These are phyloP conservation scores for Tetragnatha versicolor DNA, from an alignment of 1,140 invertebrate genomes.

Conservation along the genomic window DNA sequence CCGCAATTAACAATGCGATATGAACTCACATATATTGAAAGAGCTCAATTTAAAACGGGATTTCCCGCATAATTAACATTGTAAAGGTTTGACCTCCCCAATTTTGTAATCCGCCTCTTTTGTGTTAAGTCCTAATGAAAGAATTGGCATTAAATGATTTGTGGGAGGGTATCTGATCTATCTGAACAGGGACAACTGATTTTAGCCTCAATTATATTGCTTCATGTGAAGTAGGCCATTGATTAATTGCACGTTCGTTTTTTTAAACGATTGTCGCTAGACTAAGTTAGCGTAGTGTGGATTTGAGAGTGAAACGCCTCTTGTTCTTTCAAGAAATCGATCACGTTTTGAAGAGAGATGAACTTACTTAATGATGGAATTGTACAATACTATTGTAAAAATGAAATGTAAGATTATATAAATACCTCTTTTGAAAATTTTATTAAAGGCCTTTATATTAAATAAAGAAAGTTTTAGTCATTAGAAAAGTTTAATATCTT, in stretches of 20 bases:
- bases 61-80: too few relatives aligned
- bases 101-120: slow-evolving; percentile 18
- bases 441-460: too few relatives aligned
- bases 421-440: too few relatives aligned
- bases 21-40: background rate
- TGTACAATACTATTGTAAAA: background rate
- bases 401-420: too few relatives aligned
- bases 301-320: too few relatives aligned
- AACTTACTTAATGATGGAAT: background rate
- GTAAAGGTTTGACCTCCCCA: too few relatives aligned
- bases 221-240: background rate
- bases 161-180: background rate
- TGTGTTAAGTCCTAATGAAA: slow-evolving; percentile 20
- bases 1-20: too few relatives aligned
- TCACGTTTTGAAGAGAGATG: background rate
- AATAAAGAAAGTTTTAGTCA: too few relatives aligned
- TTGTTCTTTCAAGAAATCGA: background rate
- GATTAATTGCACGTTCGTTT: slow-evolving; percentile 14
- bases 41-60: background rate
- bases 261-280: too few relatives aligned
- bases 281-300: background rate
- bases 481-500: too few relatives aligned
- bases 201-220: background rate
- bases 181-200: background rate
- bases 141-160: slow-evolving; percentile 11